Evolutionary conservation across 1,140 invertebrate species (phyloP).

Genomic region (Drosophila ercepeae): DNA sequence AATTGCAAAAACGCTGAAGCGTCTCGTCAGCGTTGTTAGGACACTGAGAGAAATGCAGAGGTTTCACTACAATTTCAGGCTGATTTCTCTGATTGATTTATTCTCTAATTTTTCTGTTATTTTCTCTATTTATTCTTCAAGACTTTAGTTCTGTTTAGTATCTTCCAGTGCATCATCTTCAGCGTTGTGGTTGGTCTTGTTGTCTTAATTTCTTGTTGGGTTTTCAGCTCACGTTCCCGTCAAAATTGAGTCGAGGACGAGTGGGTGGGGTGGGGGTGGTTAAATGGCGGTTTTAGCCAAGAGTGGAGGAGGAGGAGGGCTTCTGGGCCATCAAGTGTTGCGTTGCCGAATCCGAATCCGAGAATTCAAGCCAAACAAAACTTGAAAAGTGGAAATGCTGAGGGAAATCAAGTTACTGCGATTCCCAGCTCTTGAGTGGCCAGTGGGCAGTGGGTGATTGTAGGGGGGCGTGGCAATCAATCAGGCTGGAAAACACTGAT

Average conservation of each 20-base stretch:
- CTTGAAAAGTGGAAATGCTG: not conserved
- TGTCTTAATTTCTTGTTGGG: conserved; percentile 56
- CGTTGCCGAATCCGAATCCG: conserved; percentile 15
- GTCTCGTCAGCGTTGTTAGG: conserved; percentile 14
- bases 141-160: not conserved
- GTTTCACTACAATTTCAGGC: not conserved
- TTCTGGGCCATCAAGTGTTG: conserved; percentile 20
- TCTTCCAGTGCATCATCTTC: not conserved
- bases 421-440: not conserved
- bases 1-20: conserved; percentile 25
- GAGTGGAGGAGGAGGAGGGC: not conserved
- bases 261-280: not conserved
- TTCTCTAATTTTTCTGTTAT: not conserved
- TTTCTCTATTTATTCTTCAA: not conserved
- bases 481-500: conserved; percentile 5
- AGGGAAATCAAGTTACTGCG: not conserved
- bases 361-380: conserved; percentile 26
- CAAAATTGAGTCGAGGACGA: conserved; percentile 16
- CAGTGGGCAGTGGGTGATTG: not conserved
- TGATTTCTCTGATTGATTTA: not conserved
- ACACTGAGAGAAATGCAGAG: not conserved
- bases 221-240: conserved; percentile 53
- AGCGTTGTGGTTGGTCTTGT: conserved; percentile 12
- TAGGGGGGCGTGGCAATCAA: conserved; percentile 4
- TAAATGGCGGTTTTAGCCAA: not conserved